Percentiles rank a stretch among this genome's conserved stretches.
These are phyloP conservation scores for Peromyscus maniculatus DNA, from an alignment of 2,113 vertebrate species.

Conservation along the genomic window DNA sequence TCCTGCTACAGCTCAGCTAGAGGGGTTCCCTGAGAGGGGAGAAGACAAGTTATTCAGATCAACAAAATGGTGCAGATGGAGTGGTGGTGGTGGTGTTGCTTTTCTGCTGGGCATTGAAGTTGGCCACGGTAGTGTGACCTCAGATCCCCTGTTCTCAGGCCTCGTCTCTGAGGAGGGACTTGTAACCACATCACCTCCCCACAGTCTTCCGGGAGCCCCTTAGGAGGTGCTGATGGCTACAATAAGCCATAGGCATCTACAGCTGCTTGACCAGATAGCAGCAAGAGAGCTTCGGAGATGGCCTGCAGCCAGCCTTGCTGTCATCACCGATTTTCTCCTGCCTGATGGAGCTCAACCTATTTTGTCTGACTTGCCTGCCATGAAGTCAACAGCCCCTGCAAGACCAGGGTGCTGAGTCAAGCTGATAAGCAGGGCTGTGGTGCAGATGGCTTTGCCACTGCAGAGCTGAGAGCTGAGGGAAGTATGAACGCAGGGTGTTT, in stretches of 20 bases:
- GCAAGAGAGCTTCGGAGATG: not conserved
- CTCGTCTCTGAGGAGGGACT: too few relatives aligned
- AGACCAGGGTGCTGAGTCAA: not conserved
- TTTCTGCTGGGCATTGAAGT: not conserved
- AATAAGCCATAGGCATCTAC: rapidly evolving
- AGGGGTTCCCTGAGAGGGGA: not conserved
- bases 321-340: not conserved
- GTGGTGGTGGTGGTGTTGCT: rapidly evolving
- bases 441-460: not conserved
- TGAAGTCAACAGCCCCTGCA: slow-evolving; percentile 3
- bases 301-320: not conserved
- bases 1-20: not conserved
- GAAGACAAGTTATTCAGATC: too few relatives aligned
- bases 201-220: not conserved
- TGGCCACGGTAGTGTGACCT: not conserved
- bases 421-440: rapidly evolving
- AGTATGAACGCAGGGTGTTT: not conserved
- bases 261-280: not conserved
- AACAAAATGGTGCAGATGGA: not conserved
- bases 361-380: not conserved
- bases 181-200: not conserved
- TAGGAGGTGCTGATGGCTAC: not conserved
- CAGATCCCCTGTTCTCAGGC: not conserved
- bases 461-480: not conserved
- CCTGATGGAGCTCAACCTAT: not conserved